Evolutionary conservation across 2,888 invertebrate genomes (phyloP).

Genomic region (Callinectes sapidus): DNA sequence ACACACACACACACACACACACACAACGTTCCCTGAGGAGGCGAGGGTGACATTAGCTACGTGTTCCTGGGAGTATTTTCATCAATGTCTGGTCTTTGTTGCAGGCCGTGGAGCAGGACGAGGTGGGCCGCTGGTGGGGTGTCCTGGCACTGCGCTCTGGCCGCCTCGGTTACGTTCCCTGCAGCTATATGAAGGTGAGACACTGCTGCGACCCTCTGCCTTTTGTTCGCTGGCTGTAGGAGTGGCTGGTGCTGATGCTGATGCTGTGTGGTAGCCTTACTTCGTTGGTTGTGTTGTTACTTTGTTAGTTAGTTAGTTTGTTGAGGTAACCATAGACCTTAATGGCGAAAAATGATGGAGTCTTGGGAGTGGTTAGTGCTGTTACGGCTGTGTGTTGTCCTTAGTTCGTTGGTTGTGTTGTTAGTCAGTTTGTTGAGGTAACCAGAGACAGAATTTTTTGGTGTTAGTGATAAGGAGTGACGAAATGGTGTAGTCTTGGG

Average conservation of each 20-base stretch:
- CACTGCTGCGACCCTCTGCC: not conserved
- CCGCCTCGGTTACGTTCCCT: slow-evolving; percentile 58
- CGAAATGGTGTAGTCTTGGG: no score
- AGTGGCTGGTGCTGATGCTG: not conserved
- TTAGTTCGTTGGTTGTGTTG: no score
- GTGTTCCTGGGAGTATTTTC: not conserved
- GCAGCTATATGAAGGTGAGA: slow-evolving; percentile 55
- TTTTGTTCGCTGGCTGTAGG: not conserved
- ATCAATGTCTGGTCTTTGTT: not conserved
- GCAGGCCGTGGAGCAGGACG: slow-evolving; percentile 12
- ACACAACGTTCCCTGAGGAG: not conserved
- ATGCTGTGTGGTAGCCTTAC: not conserved
- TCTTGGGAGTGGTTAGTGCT: no score
- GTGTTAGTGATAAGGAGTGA: no score
- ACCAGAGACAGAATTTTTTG: no score
- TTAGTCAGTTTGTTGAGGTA: no score
- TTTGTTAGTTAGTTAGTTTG: no score
- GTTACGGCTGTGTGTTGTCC: no score
- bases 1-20: no score
- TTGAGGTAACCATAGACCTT: no score
- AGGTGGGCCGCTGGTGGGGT: slow-evolving; percentile 51
- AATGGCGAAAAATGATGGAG: no score
- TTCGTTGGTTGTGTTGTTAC: not conserved
- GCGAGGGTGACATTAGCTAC: not conserved
- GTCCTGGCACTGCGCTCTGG: slow-evolving; percentile 58